phyloP scores from a whole-genome alignment of 2,113 vertebrate genomes.

The Microcebus lehilahytsara region DNA sequence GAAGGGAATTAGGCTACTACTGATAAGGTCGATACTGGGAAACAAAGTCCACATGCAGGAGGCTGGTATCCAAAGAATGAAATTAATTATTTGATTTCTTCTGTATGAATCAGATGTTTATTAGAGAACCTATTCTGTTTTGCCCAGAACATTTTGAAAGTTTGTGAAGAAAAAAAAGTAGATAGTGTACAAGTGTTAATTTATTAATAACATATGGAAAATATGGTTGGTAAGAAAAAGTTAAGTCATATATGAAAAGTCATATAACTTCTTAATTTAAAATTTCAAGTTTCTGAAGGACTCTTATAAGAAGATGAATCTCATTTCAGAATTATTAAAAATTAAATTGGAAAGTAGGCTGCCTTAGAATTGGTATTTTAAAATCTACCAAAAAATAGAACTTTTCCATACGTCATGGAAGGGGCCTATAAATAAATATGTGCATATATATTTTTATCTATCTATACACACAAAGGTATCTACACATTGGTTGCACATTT shows the following conservation, averaged over 20 bases:
- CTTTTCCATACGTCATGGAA: slow-evolving; percentile 28
- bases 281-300: not conserved
- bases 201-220: not conserved
- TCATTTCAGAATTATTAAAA: slow-evolving; percentile 46
- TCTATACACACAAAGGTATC: not conserved
- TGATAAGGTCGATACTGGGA: not conserved
- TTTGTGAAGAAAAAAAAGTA: not conserved
- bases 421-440: slow-evolving; percentile 45
- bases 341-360: slow-evolving; percentile 33
- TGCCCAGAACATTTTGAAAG: not conserved
- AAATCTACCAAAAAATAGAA: slow-evolving; percentile 45
- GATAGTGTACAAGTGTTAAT: not conserved
- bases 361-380: slow-evolving; percentile 57
- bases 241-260: not conserved
- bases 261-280: not conserved
- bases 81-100: not conserved
- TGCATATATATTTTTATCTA: not conserved
- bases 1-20: not conserved
- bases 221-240: slow-evolving; percentile 13
- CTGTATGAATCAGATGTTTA: not conserved
- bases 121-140: not conserved
- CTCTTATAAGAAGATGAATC: not conserved
- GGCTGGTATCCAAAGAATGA: not conserved
- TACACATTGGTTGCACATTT: slow-evolving; percentile 38
- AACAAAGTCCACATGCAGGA: not conserved